Evolutionary conservation across 2,888 invertebrate genomes (phyloP), one percentile per base, ranked within the genome.

Genomic region (Polymixis lichenea): DNA sequence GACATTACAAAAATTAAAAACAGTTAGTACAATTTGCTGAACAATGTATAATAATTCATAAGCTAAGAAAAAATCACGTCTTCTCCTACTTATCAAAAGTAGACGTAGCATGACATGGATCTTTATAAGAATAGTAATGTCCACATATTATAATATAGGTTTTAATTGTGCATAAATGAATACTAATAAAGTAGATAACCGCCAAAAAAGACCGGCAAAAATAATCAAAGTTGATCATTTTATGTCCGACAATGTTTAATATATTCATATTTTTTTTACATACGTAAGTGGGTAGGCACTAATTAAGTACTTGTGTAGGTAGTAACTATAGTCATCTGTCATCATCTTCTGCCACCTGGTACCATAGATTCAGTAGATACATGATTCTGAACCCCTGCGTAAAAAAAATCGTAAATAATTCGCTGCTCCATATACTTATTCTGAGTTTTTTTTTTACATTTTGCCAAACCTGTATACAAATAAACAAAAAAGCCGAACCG

Each of bases 51-150:
- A n/a, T n/a, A n/a, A n/a, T n/a, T n/a, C n/a, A n/a, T n/a, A n/a
- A n/a, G n/a, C 2, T 53, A 6, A 4, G 6, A 32, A 46, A 53
- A 55, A 49, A 49, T 64, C 75, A 75, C 55, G 75, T 75, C 17
- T 38, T n/a, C 46, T 25, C 13, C 25, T 55, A 53, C 15, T 38
- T 43, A 46, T 43, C 11, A 64, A 25, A 46, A n/a, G 11, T 25
- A 11, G 25, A 53, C 7, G 43, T 43, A 53, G 9, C 19, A 70
- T 58, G 17, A 19, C 17, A 67, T 43, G 32, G 13, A 55, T 46
- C 7, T 53, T 46, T 7, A 22, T n/a, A 60, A 28, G 43, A 43
- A 73, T n/a, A n/a, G 53, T 72, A 8, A 51, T 60, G 38, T 13
- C 11, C 9, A 5, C 17, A 51, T 38, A 71, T 38, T 1, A 32